These are phyloP conservation scores for Athalia cordata DNA, from an alignment of 2,888 invertebrate species.

Conservation along the genomic window DNA sequence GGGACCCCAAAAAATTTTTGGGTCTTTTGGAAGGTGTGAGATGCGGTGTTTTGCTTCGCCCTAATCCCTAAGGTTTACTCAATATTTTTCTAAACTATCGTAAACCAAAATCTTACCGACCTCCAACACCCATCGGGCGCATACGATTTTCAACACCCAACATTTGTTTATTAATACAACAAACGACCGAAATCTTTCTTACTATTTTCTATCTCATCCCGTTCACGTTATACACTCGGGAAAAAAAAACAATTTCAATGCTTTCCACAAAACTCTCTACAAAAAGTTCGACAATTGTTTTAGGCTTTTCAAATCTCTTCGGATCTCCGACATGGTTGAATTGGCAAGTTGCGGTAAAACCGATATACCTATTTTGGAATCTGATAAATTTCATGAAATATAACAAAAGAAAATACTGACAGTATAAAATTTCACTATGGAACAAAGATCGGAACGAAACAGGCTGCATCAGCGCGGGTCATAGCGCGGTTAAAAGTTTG, in stretches of 20 bases:
- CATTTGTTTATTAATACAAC: constrained; percentile 23
- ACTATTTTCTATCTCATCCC: neutral
- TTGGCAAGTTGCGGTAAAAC: neutral
- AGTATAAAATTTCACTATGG: neutral
- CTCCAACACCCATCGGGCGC: neutral
- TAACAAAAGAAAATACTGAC: too few species aligned
- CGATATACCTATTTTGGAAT: neutral
- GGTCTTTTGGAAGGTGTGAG: constrained; percentile 43
- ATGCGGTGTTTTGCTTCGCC: constrained; percentile 43
- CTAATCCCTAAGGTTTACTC: constrained; percentile 42
- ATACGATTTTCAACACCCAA: neutral
- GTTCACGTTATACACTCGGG: neutral
- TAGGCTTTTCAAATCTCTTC: neutral
- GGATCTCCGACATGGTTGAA: neutral
- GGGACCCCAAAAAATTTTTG: too few species aligned
- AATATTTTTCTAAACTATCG: constrained; percentile 46
- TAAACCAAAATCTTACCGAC: constrained; percentile 13
- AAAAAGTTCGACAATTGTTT: neutral
- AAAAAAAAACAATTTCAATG: too few species aligned
- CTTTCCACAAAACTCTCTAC: neutral
- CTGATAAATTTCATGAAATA: too few species aligned
- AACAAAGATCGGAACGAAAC: neutral
- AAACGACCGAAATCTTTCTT: neutral
- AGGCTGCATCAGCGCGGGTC: neutral
- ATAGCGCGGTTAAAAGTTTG: neutral